Evolutionary conservation across 1,140 invertebrate genomes (phyloP), one percentile per base, ranked within the genome.

Genomic region (Drosophila nigromelanica): DNA sequence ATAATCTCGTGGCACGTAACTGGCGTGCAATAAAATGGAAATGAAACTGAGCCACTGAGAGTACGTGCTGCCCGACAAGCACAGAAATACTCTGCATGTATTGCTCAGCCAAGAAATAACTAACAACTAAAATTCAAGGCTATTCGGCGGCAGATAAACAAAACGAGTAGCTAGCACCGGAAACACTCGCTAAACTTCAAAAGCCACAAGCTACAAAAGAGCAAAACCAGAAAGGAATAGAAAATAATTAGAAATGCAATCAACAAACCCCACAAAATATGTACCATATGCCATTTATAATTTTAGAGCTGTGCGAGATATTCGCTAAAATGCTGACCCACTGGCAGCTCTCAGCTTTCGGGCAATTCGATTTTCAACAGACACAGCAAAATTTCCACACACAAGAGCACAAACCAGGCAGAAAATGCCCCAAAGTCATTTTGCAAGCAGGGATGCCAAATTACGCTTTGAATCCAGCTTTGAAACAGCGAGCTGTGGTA

Each of bases 81-180:
- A 62, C 30, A 27, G 21, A 10, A 24, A 24, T 24, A 4, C 21
- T 10, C 5, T 35, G 18, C 27, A 66, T 40, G 62, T 66, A 64
- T 71, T 27, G n/a, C 27, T 42, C 12, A 10, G 54, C 18, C 7
- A 56, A 56, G 55, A 58, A 45, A 43, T 61, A 63, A 40, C 42
- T 50, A 54, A 42, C 27, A 66, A 81, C 75, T 56, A 72, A 52
- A 42, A 30, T 54, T 82, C 78, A 87, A 82, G 82, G 82, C 80
- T 67, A 47, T 18, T 5, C 24, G 14, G 24, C 6, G 24, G 10
- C 24, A 73, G 64, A 69, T 73, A 73, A 73, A 55, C 40, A 59
- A 55, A 56, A 12, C 56, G 8, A 51, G 47, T 39, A 35, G 48
- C 48, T 10, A n/a, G 30, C 52, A 56, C 51, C 62, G 62, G 62